Evolutionary conservation across 2,113 vertebrate genomes (phyloP).

Genomic region (Malurus alboscapulatus): DNA sequence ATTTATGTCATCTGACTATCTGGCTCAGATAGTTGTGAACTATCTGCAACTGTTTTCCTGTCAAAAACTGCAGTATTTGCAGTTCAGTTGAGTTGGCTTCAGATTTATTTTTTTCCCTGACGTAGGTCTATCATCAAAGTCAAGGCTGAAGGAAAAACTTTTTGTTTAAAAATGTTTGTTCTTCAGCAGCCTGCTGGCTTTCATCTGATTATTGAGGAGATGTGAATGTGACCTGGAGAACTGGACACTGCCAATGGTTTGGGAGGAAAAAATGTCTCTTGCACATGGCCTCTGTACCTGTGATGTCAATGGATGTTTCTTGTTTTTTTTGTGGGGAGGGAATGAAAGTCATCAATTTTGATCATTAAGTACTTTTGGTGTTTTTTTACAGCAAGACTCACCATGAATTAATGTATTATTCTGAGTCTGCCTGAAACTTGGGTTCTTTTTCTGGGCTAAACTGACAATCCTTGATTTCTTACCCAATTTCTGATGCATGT

Average conservation of each 20-base stretch:
- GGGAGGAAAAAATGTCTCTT: background rate
- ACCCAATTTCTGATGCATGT: background rate
- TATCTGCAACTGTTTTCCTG: background rate
- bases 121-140: background rate
- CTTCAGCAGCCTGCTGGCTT: background rate
- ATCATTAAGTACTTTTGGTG: background rate
- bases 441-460: background rate
- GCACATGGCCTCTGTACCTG: rapidly evolving
- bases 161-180: background rate
- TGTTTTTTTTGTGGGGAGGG: background rate
- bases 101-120: background rate
- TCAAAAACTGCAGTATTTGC: background rate
- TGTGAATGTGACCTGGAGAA: background rate
- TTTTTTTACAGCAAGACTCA: background rate
- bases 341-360: background rate
- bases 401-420: background rate
- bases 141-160: background rate
- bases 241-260: background rate
- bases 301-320: background rate
- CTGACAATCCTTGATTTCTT: background rate
- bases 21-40: background rate
- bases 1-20: background rate
- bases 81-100: background rate
- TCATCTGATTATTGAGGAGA: background rate
- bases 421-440: background rate